Base-by-base conservation (phyloP, 2,888 invertebrate genomes). In the Parascotia fuliginaria region DNA sequence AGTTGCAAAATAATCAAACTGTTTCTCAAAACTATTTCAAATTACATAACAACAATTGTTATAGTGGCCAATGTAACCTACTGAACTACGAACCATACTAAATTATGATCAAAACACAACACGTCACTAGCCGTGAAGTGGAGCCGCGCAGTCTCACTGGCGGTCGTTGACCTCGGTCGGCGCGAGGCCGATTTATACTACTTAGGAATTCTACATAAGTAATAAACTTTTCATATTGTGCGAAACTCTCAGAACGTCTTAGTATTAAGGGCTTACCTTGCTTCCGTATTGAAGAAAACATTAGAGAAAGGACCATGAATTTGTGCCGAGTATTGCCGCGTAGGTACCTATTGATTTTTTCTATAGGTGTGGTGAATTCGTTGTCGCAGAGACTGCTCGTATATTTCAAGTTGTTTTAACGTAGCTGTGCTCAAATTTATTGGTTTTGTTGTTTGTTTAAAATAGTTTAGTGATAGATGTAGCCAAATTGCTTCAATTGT, bases 81-180 rank as follows among this genome's bases (percentile, higher is more conserved):
- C 9, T 46, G 34, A 33, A 40, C 40, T 39, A 9, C 9, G 16
- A 1, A 38, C 12, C 39, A 15, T 27, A 33, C 16, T 41, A 41
- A 47, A 41, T 41, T 47, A 36, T 22, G 34, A 50, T 31, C 57
- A 50, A 36, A 48, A 50, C 49, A 58, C 42, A 52, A 42, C 39
- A 68, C 65, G 69, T 60, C 60, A n/a, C 34, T 34, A 16, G 19
- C 13, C 28, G 42, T 43, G 41, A 50, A 37, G 38, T 68, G 65
- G 69, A 65, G 60, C 37, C 79, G 67, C 59, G 68, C 74, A 44
- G 69, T 73, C 73, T 73, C 58, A 32, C 54, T 45, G 57, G 65
- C 67, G 80, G 77, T 73, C 74, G 49, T 37, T 46, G 74, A 70
- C 79, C 75, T 52, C 66, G 41, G 51, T 49, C 70, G 28, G 53